These are phyloP conservation scores for Chrysaora quinquecirrha DNA, from an alignment of 30 jellyfish, hydroid and myxozoan species.

Conservation along the genomic window DNA sequence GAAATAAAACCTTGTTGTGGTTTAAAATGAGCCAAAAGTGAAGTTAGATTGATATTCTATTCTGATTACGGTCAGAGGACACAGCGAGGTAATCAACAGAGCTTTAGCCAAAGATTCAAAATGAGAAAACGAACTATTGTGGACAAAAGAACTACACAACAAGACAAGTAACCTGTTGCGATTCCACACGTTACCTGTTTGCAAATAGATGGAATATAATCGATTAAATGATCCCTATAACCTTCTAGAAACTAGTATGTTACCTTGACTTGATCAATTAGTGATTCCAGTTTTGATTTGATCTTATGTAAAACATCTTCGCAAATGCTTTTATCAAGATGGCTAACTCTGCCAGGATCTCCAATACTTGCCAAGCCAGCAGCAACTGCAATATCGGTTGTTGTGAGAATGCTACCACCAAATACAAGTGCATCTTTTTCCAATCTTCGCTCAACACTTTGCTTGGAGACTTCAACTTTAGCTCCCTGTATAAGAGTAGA, in stretches of 20 bases:
- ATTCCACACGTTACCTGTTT: too few relatives aligned
- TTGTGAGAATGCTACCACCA: slow-evolving; percentile 65
- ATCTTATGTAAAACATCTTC: slow-evolving; percentile 27
- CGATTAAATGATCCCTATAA: too few relatives aligned
- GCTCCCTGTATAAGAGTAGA: background rate
- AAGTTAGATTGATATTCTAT: too few relatives aligned
- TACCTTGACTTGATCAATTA: slow-evolving; percentile 71
- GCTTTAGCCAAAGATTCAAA: too few relatives aligned
- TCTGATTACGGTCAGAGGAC: too few relatives aligned
- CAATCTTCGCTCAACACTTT: slow-evolving; percentile 52
- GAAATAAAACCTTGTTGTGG: too few relatives aligned
- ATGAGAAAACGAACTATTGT: too few relatives aligned
- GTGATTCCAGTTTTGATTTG: slow-evolving; percentile 33
- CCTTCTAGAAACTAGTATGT: background rate
- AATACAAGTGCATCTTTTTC: slow-evolving; percentile 48
- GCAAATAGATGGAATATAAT: too few relatives aligned
- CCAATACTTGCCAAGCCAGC: slow-evolving; percentile 51
- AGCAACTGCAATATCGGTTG: slow-evolving; percentile 78
- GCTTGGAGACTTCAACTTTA: slow-evolving; percentile 33
- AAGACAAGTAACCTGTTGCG: too few relatives aligned
- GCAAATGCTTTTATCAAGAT: slow-evolving; percentile 3
- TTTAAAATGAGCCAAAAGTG: too few relatives aligned
- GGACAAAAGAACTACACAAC: too few relatives aligned
- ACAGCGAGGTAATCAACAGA: too few relatives aligned
- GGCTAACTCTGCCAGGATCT: background rate